Base-by-base conservation (phyloP, 2,113 vertebrate genomes). In the Chlamydotis undulata region DNA sequence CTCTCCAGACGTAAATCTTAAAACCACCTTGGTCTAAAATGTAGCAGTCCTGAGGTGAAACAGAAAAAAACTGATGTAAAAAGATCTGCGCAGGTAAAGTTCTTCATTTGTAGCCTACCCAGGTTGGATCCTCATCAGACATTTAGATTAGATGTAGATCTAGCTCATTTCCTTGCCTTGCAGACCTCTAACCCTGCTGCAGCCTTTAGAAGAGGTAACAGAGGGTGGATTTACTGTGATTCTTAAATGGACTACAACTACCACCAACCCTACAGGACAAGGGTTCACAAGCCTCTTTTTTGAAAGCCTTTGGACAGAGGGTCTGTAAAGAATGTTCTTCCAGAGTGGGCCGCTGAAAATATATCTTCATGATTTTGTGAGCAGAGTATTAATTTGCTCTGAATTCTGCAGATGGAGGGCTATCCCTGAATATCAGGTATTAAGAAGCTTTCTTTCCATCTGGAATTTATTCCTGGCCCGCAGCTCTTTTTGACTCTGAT, bases 1-100 rank as follows among this genome's bases (percentile, higher is more conserved):
- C 99, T 97, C 99, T 99, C 99, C 99, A 99, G 81, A 99, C 98
- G 16, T 98, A 98, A 94, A 99, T 98, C 91, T 97, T 98, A 56
- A 97, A 98, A 70, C 99, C 99, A 14, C 97, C 98, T 92, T 99
- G 97, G 96, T 99, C 99, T 90, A 98, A 94, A 79, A 99, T 99
- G 90, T 98, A 99, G 90, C 99, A 99, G 83, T 99, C 99, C 99
- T 99, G 95, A 87, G 53, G 69, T 31, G 23, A 78, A 89, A 78
- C 6, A 21, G 6, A 50, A 71, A 80, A 65, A 85, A 47, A 6
- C 6, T 19, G 12, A 31, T 0, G 4, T 89, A 37, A 84, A 88
- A 83, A 56, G 4, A 12, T 69, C 52, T 49, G 18, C 1, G 8
- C 12, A 23, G 49, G 33, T 33, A 49, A 85, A 88, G 6, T 7